Evolutionary conservation across 2,113 vertebrate genomes (phyloP), one percentile per base, ranked within the genome.

Genomic region (Crypturellus undulatus): DNA sequence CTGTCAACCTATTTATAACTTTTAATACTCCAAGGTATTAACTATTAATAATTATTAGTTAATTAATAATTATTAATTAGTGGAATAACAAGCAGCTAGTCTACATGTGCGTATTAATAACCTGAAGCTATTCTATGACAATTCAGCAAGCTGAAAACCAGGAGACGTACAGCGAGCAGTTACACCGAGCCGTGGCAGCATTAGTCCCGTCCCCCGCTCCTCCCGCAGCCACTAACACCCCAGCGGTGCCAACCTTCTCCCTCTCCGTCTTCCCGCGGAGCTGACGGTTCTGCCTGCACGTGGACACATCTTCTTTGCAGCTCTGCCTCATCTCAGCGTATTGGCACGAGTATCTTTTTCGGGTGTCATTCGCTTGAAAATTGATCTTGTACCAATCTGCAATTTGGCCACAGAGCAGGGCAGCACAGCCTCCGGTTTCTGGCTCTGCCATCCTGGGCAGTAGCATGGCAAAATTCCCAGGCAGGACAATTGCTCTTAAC

Each of bases 331-430:
- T 12, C 24, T 11, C 62, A 56, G n/a, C 45, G 70, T 10, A 42
- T 22, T 36, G 34, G 22, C 60, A 78, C 10, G 22, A 43, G 36
- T 36, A 65, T 24, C 42, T 36, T 77, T 25, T 36, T 77, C 12
- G 24, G 15, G 62, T 11, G 7, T 6, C 22, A 34, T 18, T 58
- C 15, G 10, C 49, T 76, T 40, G 67, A 25, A 77, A 89, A 76
- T 2, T 0, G 0, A 58, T 62, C 63, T 40, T 2, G 0, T 56
- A 32, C 11, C 1, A 0, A 62, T 51, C 60, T 30, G 11, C 73
- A 34, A 28, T 2, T 22, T 16, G 10, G 36, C 43, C 26, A 63
- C 0, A 0, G 20, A 18, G 4, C 2, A 4, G 52, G 49, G 34
- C 72, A 0, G 0, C 0, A 0, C 26, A 89, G 87, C 28, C 0